phyloP scores from a whole-genome alignment of 1,140 invertebrate genomes.

The Heliothis subflexa region DNA sequence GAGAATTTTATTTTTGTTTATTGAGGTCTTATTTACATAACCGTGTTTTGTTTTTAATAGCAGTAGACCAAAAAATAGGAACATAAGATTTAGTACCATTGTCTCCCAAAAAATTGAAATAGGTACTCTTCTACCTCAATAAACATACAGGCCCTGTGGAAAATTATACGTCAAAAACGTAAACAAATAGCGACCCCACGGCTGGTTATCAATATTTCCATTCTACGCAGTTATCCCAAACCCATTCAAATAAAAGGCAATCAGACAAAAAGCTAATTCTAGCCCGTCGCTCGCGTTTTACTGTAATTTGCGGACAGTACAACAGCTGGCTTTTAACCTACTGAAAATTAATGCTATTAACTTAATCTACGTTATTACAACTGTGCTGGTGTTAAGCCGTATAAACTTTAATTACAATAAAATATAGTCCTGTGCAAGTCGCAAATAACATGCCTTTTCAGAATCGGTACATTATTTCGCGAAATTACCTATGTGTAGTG shows the following conservation, averaged over 20 bases:
- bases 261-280: constrained; percentile 38
- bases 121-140: too few relatives aligned
- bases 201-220: not conserved
- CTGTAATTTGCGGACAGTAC: constrained; percentile 47
- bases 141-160: too few relatives aligned
- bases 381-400: not conserved
- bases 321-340: constrained; percentile 32
- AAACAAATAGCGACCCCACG: not conserved
- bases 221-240: constrained; percentile 11
- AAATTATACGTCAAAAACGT: not conserved
- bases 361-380: constrained; percentile 37
- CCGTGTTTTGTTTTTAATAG: too few relatives aligned
- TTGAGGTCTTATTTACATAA: too few relatives aligned
- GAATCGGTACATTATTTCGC: too few relatives aligned
- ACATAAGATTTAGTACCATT: too few relatives aligned
- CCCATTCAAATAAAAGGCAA: constrained; percentile 33
- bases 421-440: too few relatives aligned
- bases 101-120: too few relatives aligned
- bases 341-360: constrained; percentile 50
- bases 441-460: too few relatives aligned
- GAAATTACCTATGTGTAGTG: too few relatives aligned
- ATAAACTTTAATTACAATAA: not conserved
- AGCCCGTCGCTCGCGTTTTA: constrained; percentile 19
- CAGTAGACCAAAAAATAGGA: too few relatives aligned
- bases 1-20: too few relatives aligned